Evolutionary conservation across 2,113 vertebrate genomes (phyloP), one percentile per base, ranked within the genome.

Genomic region (Oxyura jamaicensis): DNA sequence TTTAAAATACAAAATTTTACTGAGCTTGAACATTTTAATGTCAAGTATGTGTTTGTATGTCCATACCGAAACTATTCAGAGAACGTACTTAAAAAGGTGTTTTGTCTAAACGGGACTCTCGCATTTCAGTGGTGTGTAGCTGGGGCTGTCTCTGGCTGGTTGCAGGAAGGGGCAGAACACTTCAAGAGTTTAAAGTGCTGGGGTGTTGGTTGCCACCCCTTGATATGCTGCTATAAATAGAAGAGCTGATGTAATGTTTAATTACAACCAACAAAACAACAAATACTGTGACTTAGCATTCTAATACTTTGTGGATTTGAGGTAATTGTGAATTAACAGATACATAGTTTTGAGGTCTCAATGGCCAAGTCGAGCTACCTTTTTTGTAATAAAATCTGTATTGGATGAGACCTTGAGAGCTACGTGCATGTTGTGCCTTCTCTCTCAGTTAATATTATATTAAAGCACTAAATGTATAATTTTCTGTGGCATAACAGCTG

Each of bases 391-490:
- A 41, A 76, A 62, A 59, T 44, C 16, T 85, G 6, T 36, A 56
- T 76, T 8, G 10, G 18, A 6, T 60, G 79, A 55, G 12, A 59
- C 41, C 4, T 0, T 1, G 39, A 35, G 60, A 53, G 66, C 39
- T 77, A 11, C 4, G 2, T 39, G 33, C 7, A 2, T 22, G 8
- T 31, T 65, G 20, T 75, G 22, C 2, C 0, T n/a, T 8, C 35
- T 89, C 28, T 84, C 88, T 10, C 23, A 62, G 8, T 67, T 63
- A 39, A 29, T 36, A 10, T 39, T 63, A 39, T 8, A 8, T 60
- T 83, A 56, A 91, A 75, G 18, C 33, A 53, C 35, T 65, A 48
- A 62, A 58, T 44, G 26, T 20, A 66, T 59, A 87, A 41, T 62
- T 85, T 71, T 58, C 66, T 3, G 6, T 59, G 55, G 26, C 67